Base-by-base conservation (phyloP, 1,140 invertebrate genomes). In the Tetramorium parvispinum region DNA sequence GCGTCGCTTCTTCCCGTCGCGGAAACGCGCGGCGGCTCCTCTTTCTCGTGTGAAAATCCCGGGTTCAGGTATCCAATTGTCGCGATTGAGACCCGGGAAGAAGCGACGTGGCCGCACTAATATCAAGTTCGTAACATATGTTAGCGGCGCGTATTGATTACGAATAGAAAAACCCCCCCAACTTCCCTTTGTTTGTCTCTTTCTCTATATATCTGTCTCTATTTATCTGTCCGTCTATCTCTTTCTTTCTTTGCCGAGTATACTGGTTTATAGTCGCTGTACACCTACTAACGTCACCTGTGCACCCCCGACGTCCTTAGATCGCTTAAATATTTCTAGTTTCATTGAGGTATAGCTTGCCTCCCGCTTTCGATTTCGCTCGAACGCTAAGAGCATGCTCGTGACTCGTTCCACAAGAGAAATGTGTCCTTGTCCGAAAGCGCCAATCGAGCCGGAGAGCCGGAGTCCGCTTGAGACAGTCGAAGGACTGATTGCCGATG, bases 371-470 rank as follows among this genome's bases (percentile, higher is more conserved):
- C 65, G 57, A 82, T 77, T 37, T 83, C 18, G 21, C 65, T 57
- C 57, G 49, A 57, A 49, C 68, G 85, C 77, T 73, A 53, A 73
- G 71, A 89, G 88, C 88, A 89, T 89, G 88, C 75, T 87, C 83
- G 68, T 86, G 66, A 73, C 65, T 86, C 51, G 32, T 49, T 46
- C 87, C 2, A 59, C n/a, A 49, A 75, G 49, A 63, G n/a, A 59
- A 73, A 59, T 73, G 66, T 82, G 53, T 73, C 70, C 16, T 82
- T 66, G 79, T 82, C 66, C 53, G 40, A 73, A 66, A 71, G 0
- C 8, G 61, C 43, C 27, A 51, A 10, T 51, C 51, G 51, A 71
- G 16, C 51, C n/a, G 40, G 24, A 18, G 21, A 49, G 21, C 40
- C 63, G 32, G 43, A 10, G 18, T 49, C 51, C 40, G 51, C 65